These are phyloP conservation scores for Meganola albula DNA, from an alignment of 2,888 invertebrate genomes.

Conservation along the genomic window DNA sequence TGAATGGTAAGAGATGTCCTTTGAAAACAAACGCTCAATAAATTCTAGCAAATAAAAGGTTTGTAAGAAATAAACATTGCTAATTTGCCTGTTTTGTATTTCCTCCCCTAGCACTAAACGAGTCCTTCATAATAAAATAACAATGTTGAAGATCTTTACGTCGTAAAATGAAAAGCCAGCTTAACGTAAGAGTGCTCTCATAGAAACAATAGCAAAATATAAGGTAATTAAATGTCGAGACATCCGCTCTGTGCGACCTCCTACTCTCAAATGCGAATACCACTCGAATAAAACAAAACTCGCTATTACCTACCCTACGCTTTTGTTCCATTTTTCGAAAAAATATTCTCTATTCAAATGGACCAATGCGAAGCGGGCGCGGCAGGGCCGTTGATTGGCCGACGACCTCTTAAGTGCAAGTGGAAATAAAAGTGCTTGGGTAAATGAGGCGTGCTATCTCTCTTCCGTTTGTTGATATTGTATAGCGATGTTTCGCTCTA, in stretches of 20 bases:
- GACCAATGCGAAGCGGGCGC: conserved; percentile 71
- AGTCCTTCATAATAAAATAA: conserved; percentile 61
- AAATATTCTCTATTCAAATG: conserved; percentile 71
- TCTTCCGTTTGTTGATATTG: conserved; percentile 41
- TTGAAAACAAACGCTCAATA: conserved; percentile 40
- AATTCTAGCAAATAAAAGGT: conserved; percentile 51
- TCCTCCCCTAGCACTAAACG: conserved; percentile 39
- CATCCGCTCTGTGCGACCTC: conserved; percentile 58
- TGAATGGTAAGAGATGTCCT: conserved; percentile 20
- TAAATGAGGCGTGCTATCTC: conserved; percentile 68
- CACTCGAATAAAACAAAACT: conserved; percentile 75
- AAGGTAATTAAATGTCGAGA: conserved; percentile 70
- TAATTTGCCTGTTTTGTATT: conserved; percentile 68
- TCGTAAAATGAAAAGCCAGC: conserved; percentile 52
- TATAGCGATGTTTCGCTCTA: conserved; percentile 49
- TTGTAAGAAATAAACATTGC: conserved; percentile 55
- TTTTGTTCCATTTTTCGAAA: conserved; percentile 68
- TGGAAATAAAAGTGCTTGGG: conserved; percentile 74
- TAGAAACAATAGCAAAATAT: conserved; percentile 55
- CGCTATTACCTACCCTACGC: conserved; percentile 73
- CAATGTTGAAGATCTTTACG: conserved; percentile 58
- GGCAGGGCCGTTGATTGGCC: conserved; percentile 74
- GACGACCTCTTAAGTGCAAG: conserved; percentile 68
- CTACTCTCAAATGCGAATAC: conserved; percentile 64
- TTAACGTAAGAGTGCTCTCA: conserved; percentile 43